These are phyloP conservation scores for Dasyornis broadbenti DNA, from an alignment of 2,113 vertebrate species.

Conservation along the genomic window DNA sequence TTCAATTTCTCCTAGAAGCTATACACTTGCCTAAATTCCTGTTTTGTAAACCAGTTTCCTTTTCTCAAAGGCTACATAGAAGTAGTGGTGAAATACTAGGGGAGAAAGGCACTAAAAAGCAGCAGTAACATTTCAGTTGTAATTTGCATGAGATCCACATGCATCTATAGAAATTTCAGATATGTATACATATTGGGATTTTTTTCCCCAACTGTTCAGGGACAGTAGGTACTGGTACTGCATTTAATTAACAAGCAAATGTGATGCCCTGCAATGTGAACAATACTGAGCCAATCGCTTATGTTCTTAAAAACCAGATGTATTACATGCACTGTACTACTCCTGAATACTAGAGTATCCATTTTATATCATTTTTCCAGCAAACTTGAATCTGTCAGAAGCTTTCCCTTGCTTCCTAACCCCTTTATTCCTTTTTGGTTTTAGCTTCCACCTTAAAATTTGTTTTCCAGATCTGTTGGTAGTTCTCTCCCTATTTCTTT, in stretches of 20 bases:
- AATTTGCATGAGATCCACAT: conserved; percentile 54
- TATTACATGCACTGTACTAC: conserved; percentile 48
- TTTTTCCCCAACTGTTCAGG: conserved; percentile 62
- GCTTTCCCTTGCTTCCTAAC: neutral
- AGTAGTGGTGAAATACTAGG: neutral
- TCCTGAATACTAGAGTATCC: conserved; percentile 38
- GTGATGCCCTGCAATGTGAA: conserved; percentile 69
- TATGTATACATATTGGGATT: conserved; percentile 56
- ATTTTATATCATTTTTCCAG: conserved; percentile 49
- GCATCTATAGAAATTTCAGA: conserved; percentile 61
- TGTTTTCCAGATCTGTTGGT: conserved; percentile 61
- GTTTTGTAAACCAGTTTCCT: conserved; percentile 3
- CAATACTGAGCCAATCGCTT: conserved; percentile 63
- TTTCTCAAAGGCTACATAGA: neutral
- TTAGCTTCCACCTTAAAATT: conserved; percentile 62
- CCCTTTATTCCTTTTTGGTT: conserved; percentile 16
- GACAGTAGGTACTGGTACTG: conserved; percentile 59
- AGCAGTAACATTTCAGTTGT: conserved; percentile 29
- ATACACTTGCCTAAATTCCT: neutral
- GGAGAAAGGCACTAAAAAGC: neutral
- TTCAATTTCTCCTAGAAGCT: conserved; percentile 29
- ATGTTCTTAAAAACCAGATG: conserved; percentile 66
- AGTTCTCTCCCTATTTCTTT: conserved; percentile 58
- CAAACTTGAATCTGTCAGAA: conserved; percentile 39
- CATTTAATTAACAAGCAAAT: conserved; percentile 79